These are phyloP conservation scores for Sceloporus tristichus DNA, from an alignment of 2,113 vertebrate species.

Conservation along the genomic window DNA sequence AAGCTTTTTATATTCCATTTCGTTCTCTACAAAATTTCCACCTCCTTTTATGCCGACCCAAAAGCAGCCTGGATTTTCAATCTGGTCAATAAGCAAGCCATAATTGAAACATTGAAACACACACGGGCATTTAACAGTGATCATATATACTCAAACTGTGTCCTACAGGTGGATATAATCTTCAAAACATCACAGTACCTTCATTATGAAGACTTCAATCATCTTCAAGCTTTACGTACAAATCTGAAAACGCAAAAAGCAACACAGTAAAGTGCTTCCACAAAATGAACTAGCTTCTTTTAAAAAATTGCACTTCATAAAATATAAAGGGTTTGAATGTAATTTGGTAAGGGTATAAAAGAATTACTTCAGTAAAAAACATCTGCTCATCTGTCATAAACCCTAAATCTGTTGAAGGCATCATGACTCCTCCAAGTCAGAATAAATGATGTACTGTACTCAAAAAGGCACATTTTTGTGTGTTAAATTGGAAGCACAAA, in stretches of 20 bases:
- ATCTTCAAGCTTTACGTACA: constrained; percentile 7
- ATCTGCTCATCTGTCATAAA: not conserved
- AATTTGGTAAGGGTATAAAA: not conserved
- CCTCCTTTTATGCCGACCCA: constrained; percentile 76
- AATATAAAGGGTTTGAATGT: not conserved
- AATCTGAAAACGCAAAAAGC: constrained; percentile 25
- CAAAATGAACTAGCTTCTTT: not conserved
- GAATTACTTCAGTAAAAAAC: not conserved
- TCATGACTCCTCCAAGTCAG: not conserved
- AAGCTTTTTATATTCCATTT: constrained; percentile 75
- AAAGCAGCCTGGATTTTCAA: constrained; percentile 80
- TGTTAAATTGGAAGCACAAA: not conserved
- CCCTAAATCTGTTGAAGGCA: not conserved
- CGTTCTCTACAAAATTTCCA: constrained; percentile 39
- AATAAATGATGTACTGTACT: not conserved
- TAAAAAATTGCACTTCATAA: not conserved
- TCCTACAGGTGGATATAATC: not conserved
- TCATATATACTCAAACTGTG: not conserved
- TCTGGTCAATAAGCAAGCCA: constrained; percentile 57
- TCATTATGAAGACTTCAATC: constrained; percentile 63
- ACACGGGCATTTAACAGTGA: not conserved
- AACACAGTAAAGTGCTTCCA: not conserved
- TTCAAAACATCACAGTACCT: constrained; percentile 51
- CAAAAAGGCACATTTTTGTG: not conserved
- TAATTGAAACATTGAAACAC: not conserved